Evolutionary conservation across 2,113 vertebrate genomes (phyloP).

Genomic region (Mungos mungo): DNA sequence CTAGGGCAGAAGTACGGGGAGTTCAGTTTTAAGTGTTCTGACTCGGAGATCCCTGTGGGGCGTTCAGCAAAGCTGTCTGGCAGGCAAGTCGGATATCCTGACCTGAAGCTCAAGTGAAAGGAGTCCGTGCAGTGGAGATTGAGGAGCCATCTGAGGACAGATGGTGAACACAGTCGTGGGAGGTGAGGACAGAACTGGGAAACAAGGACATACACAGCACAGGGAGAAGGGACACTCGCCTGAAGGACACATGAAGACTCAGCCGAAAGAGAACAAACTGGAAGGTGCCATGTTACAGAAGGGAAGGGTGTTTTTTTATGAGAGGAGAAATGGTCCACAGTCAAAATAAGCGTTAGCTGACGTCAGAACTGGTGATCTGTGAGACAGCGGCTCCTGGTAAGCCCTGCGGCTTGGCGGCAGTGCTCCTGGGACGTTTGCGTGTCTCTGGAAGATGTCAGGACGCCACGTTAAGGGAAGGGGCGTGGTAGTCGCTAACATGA

Average conservation of each 20-base stretch:
- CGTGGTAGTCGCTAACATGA: neutral
- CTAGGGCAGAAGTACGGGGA: neutral
- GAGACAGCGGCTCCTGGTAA: neutral
- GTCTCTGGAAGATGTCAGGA: neutral
- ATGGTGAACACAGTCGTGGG: neutral
- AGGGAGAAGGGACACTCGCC: neutral
- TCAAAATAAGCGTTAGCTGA: neutral
- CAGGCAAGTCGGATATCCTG: neutral
- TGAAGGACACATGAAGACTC: neutral
- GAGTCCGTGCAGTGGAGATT: neutral
- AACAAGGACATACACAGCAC: neutral
- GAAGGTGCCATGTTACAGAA: neutral
- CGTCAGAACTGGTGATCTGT: neutral
- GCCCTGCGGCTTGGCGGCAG: neutral
- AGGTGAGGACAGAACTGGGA: neutral
- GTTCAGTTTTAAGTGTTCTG: neutral
- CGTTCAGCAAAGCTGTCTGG: neutral
- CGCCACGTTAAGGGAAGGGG: neutral
- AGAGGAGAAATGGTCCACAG: neutral
- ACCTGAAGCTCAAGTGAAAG: neutral
- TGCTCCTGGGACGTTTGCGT: neutral
- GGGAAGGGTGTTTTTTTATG: neutral
- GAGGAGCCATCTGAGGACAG: neutral
- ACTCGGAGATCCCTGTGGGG: neutral
- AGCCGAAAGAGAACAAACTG: neutral